Evolutionary conservation across 1,140 invertebrate species (phyloP), one percentile per base, ranked within the genome.

Genomic region (Drosophila eugracilis): DNA sequence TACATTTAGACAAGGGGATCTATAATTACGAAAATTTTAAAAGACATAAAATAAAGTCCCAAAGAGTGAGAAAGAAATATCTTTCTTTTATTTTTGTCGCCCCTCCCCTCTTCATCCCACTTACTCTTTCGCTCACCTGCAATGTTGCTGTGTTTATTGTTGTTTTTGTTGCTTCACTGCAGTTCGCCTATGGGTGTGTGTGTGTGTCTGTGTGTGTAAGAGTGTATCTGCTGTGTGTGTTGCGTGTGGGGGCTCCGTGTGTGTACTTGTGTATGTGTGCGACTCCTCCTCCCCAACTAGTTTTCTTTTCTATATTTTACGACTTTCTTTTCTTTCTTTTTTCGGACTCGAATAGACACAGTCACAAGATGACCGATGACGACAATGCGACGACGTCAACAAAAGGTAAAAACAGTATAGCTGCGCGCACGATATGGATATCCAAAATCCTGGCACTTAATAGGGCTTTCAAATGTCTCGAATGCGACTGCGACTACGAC

Each of bases 321-420:
- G 81, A 86, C 81, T 86, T 86, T 86, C 81, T 88, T 86, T 85
- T 86, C 60, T 67, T 78, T 62, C 60, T 73, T 54, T 69, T 24
- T 49, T 71, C 47, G 45, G 37, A 50, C 52, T 62, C 39, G 54
- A 50, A 70, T 69, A 69, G 78, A 83, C 50, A 59, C 48, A 67
- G 81, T 86, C 81, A 86, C 81, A 88, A 86, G 83, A 88, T 80
- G 59, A 79, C 71, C 71, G 80, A 79, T 77, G 79, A 83, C 79
- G 73, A 78, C 70, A 69, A 47, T 47, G 62, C 76, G 77, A 85
- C 80, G 76, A 85, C 80, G 76, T 76, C 72, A 75, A 84, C 81
- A 86, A 73, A 60, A 3, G 41, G 22, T 1, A 9, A 45, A 45
- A 63, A 60, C 55, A 62, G 55, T 17, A 24, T 14, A 39, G 15